Evolutionary conservation across 2,888 invertebrate species (phyloP), one percentile per base, ranked within the genome.

Genomic region (Elgonia sp.): DNA sequence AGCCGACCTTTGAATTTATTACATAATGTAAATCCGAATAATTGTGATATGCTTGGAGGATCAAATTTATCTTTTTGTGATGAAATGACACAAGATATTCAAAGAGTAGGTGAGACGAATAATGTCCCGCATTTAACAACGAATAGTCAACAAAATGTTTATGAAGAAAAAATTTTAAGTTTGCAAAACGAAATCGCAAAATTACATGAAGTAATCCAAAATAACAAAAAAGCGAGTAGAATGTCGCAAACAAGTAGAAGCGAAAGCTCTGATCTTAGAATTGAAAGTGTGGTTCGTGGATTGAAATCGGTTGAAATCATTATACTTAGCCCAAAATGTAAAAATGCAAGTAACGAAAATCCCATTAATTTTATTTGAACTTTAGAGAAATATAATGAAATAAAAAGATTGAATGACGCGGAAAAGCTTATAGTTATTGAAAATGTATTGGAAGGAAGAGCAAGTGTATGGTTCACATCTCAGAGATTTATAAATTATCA

Each of bases 351-450:
- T n/a, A 37, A 72, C 7, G 73, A 70, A 57, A 85, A 85, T 46
- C 79, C 85, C 5, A 73, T 80, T 16, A 67, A 72, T n/a, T 85
- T 80, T 73, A 16, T 85, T 2, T 42, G 20, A 57, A n/a, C 57
- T 21, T 80, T 85, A 80, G 80, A 80, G 20, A 80, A 62, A 67
- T 85, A 75, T 81, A n/a, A 69, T 46, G 29, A 29, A 3, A 29
- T 29, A 3, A 29, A 29, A 29, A 1, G 5, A 29, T 29, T 29
- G 5, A 29, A 29, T 29, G 29, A 29, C 3, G 3, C 29, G 29
- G 29, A 29, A 29, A 29, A 29, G 5, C 5, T 29, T 1, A 3
- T 29, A 29, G 5, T 5, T 3, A 5, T 29, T 29, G 5, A 29
- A 29, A 29, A 29, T 29, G 1, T 29, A 5, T 29, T 29, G 29